A percentile compares a stretch with the other conserved stretches of the same genome.
phyloP scores from a whole-genome alignment of 2,113 vertebrate species.

The Charadrius vociferus region DNA sequence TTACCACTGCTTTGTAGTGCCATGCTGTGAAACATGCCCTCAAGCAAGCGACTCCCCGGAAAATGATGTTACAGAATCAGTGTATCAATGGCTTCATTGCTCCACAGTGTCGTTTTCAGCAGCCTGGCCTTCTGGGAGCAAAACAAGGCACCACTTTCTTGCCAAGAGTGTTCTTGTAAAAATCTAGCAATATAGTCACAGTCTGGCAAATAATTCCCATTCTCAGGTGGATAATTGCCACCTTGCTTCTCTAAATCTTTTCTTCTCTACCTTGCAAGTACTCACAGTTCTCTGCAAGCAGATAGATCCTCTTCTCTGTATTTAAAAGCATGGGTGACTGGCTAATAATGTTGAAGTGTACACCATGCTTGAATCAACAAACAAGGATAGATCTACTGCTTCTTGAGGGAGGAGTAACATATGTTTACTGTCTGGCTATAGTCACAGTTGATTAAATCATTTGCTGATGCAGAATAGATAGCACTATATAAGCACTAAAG shows the following conservation, averaged over 20 bases:
- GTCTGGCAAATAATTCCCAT: background rate
- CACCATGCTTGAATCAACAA: conserved; percentile 17
- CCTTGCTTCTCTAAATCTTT: background rate
- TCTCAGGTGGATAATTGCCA: background rate
- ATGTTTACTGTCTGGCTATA: conserved; percentile 35
- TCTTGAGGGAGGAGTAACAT: conserved; percentile 4
- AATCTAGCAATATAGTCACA: background rate
- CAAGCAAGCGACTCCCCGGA: conserved; percentile 22
- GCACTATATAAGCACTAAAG: background rate
- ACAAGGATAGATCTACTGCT: conserved; percentile 31
- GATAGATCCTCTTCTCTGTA: background rate
- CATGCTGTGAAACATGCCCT: conserved; percentile 49
- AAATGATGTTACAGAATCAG: conserved; percentile 30
- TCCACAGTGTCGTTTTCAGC: conserved; percentile 1
- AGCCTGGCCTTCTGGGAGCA: conserved; percentile 22
- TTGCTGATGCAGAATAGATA: conserved; percentile 29
- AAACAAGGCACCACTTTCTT: background rate
- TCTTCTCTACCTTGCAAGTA: background rate
- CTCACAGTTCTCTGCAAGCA: background rate
- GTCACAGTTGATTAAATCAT: conserved; percentile 50
- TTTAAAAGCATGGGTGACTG: conserved; percentile 37
- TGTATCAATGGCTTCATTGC: conserved; percentile 46
- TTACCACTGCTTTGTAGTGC: conserved; percentile 29
- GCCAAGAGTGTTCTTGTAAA: conserved; percentile 4
- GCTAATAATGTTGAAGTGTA: background rate